Evolutionary conservation across 23 tunicate genomes (phyloP), one percentile per base, ranked within the genome.

Genomic region (Ciona savignyi): DNA sequence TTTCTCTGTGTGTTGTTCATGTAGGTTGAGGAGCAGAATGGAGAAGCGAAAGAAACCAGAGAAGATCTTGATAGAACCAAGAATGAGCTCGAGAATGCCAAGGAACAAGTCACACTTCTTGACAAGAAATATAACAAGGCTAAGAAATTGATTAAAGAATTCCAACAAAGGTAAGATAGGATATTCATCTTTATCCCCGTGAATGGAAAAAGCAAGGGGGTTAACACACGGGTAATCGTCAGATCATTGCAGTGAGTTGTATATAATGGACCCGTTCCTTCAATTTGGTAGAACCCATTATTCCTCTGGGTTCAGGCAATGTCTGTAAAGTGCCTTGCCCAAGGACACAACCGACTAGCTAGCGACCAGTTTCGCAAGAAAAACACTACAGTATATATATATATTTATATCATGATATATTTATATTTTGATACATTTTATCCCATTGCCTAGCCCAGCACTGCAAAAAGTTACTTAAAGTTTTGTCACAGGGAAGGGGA

Each of bases 51-150:
- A 33, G 77, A 71, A 72, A 34, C 76, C n/a, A 42, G 64, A 33
- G 72, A 72, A 19, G 60, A 89, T 27, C 68, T 85, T 20, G 62
- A 70, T 21, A 56, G 51, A 34, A 83, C 87, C 19, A 73, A 73
- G 56, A 28, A 61, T 23, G 72, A 82, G 62, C 66, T 88, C 22
- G 78, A 78, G 22, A 82, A 82, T 64, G 74, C 88, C 11, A 61
- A 67, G 22, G 85, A 78, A 29, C 89, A 83, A 29, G 71, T 77
- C 21, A 63, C 74, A 3, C 2, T 72, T 28, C 34, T 83, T 33
- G 96, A 89, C 29, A 89, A 78, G 73, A 89, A 89, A 70, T 89
- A 89, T 61, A 74, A 73, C 67, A 89, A 89, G 67, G 89, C 96
- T 4, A 89, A 89, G 35, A 78, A 78, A 63, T 69, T 89, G 27